Evolutionary conservation across 2,113 vertebrate species (phyloP), one percentile per base, ranked within the genome.

Genomic region (Melierax canorus): DNA sequence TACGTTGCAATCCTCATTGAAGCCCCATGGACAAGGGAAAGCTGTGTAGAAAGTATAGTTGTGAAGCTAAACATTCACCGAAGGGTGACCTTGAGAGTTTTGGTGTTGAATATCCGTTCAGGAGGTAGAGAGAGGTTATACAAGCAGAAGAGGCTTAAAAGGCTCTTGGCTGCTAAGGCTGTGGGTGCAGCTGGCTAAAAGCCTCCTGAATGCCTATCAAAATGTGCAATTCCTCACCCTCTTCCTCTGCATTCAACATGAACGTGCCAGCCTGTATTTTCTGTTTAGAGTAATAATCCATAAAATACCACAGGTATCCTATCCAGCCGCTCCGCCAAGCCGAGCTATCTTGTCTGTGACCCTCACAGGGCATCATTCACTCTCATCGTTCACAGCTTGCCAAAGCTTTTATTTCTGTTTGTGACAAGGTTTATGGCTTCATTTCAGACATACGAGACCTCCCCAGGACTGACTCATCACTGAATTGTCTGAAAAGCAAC

Each of bases 301-400:
- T 45, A 20, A 46, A 56, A 48, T 12, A 8, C 18, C 30, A 8
- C 34, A 60, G 68, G 43, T 56, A 17, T 55, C 64, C 46, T 38
- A 9, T 30, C 38, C 77, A 78, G 80, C 59, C 0, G 0, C 59
- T 38, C 59, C 1, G 0, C 59, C 0, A 0, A 87, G 53, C 43
- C 55, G 64, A 43, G 78, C 60, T 41, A 1, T 16, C 46, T 15
- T n/a, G 2, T 43, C 69, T 76, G 87, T 83, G 85, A 68, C 78
- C 55, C 76, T 80, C 51, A 15, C 38, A 41, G 63, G 32, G 55
- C 53, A 81, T 92, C 86, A 16, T 26, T 88, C 84, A 21, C 43
- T 85, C 62, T 71, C 58, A 0, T 23, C 0, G 0, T 15, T 82
- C 81, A 24, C 76, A 38, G 66, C 41, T 71, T 92, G 89, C 80